Percentiles rank a stretch among this genome's conserved stretches.
These are phyloP conservation scores for Terrapene triunguis DNA, from an alignment of 2,113 vertebrate species.

Conservation along the genomic window DNA sequence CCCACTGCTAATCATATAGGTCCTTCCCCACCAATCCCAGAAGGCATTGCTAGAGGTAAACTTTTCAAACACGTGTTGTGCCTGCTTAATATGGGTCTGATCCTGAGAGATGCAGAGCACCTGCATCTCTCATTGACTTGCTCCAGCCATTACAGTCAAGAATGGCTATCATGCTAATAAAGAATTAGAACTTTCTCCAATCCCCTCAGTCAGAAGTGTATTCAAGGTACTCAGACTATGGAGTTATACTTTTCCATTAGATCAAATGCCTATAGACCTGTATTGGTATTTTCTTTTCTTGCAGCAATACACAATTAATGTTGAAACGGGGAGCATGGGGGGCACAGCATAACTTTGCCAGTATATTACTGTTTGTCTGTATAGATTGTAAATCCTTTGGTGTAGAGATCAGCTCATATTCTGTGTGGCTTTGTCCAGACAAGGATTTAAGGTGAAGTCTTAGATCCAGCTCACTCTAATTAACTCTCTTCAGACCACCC, in stretches of 20 bases:
- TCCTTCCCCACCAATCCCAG: not conserved
- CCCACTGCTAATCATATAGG: not conserved
- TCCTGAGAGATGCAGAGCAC: not conserved
- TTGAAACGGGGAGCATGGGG: not conserved
- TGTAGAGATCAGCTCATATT: not conserved
- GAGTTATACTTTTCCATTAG: not conserved
- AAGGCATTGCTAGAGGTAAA: not conserved
- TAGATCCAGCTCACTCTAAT: not conserved
- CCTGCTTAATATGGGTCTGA: not conserved
- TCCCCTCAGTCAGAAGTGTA: not conserved
- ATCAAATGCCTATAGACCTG: not conserved
- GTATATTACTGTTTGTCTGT: accelerated
- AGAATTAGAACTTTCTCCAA: not conserved
- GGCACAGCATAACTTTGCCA: not conserved
- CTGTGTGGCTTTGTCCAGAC: not conserved
- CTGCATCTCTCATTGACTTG: not conserved
- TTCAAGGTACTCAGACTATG: not conserved
- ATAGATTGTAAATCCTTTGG: not conserved
- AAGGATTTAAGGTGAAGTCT: not conserved
- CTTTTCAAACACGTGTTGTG: not conserved
- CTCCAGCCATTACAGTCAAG: not conserved
- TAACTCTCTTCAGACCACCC: not conserved
- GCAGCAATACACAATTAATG: not conserved
- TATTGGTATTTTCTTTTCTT: not conserved
- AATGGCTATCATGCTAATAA: not conserved